Conservation (phyloP, 2,797 vertebrate species). For the Acrocephalus scirpaceus region DNA sequence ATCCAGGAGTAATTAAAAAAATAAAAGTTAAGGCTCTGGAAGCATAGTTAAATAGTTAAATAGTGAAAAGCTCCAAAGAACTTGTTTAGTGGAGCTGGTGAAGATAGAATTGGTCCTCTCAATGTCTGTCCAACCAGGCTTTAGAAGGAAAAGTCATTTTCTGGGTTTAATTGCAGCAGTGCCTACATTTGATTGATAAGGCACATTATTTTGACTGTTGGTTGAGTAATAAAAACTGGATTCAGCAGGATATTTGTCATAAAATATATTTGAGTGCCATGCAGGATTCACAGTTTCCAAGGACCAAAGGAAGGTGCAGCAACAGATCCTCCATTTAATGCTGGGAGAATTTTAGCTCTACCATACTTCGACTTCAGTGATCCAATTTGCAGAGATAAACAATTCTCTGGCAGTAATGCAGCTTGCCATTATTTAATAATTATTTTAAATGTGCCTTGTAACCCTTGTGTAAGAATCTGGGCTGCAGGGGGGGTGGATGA, state of each 20-base stretch:
- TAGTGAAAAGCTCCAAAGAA: background rate
- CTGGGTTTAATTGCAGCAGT: background rate
- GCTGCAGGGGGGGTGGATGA: background rate
- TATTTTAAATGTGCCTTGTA: background rate
- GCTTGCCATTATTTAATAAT: constrained; percentile 18
- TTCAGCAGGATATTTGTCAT: background rate
- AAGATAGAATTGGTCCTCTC: background rate
- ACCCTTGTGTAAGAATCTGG: background rate
- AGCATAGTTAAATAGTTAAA: background rate
- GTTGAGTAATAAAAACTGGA: background rate
- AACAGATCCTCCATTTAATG: background rate
- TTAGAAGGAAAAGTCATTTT: background rate
- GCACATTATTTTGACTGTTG: background rate
- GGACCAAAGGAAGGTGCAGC: background rate
- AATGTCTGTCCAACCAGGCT: background rate
- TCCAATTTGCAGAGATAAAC: constrained; percentile 42
- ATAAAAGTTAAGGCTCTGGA: background rate
- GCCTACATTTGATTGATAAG: background rate
- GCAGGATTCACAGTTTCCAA: background rate
- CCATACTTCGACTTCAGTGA: background rate
- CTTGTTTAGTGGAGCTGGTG: background rate
- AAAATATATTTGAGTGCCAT: background rate
- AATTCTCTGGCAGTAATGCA: constrained; percentile 2
- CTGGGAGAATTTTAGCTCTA: background rate
- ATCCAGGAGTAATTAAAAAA: background rate